Evolutionary conservation across 2,888 invertebrate species (phyloP), one percentile per base, ranked within the genome.

Genomic region (Thysanoteuthis rhombus): DNA sequence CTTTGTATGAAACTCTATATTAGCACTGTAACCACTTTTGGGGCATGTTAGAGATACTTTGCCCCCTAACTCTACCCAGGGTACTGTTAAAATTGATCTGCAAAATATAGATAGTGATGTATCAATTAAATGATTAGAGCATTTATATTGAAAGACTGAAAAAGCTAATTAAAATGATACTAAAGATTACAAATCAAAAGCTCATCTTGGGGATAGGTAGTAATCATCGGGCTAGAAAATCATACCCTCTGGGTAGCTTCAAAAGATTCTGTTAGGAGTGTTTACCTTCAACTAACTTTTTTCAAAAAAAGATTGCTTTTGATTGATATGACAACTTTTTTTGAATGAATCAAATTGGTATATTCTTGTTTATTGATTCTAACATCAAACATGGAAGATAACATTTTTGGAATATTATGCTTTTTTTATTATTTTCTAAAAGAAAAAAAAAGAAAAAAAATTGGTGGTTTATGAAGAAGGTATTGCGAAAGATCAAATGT

Each of bases 11-110:
- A 99, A 99, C 97, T 99, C 99, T 28, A 99, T 98, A 96, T 98
- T 98, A 36, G 99, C 99, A 96, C 98, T 98, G 97, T 99, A 99
- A 19, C 99, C 99, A 0, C 99, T 99, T 97, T 99, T 99, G 22
- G 98, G 98, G 97, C 99, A 99, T 93, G 98, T 98, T 94, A 99
- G 98, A 93, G 98, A 98, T 1, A 99, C 98, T 2, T 98, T 98
- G 32, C 99, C 99, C 93, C 99, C 99, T 40, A 99, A 97, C 97
- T 99, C 99, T 96, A 99, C 98, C 99, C 99, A 99, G 2, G 99
- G 99, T 93, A 99, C 98, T 89, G 99, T 99, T 96, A 99, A 97
- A 96, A 99, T 99, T 93, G 99, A 99, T 97, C 99, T 98, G 96
- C 19, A 92, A 92, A 45, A 92, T 28, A 92, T 40, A 32, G 32